Base-by-base conservation (phyloP, 1,140 invertebrate species). In the Diorhabda carinulata region DNA sequence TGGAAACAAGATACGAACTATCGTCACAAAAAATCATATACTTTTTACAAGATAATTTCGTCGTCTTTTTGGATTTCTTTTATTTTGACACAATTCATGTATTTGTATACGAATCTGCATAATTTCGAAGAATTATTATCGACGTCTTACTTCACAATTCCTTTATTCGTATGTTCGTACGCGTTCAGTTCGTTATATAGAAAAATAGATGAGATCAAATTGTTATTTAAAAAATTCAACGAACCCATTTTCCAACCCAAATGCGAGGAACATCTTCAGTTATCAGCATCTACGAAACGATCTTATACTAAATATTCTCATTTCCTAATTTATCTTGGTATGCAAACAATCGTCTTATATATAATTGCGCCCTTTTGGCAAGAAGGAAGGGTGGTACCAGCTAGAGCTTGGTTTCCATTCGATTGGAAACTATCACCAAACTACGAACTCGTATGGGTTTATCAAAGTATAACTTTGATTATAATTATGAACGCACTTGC, bases 361-460 rank as follows among this genome's bases (percentile, higher is more conserved):
- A 4, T 9, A 43, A 5, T 63, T 5, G 4, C n/a, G 10, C 61
- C 61, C 4, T n/a, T 63, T 44, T 44, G 43, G 6, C 41, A 25
- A 8, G 4, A 43, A 5, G 61, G 25, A 47, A 63, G 9, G 40
- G 6, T 42, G 9, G 5, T 44, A 25, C 5, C 45, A 7, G 25
- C 8, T 45, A 3, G 3, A 4, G 61, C 41, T 8, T 63, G 61
- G 61, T 63, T 63, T 63, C 61, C 61, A 9, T 63, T 41, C 61
- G 61, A 63, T n/a, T 63, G 61, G 61, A 63, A 44, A 43, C 43
- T 7, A 7, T 44, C 61, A 4, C 61, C 61, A 42, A 63, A 63
- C 42, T 63, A 63, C 25, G 6, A 44, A 9, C n/a, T 63, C 10
- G 42, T 63, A 9, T 63, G 9, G 9, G 43, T 43, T 41, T 63